These are phyloP conservation scores for Exephanes ischioxanthus DNA, from an alignment of 2,888 invertebrate species.

Conservation along the genomic window DNA sequence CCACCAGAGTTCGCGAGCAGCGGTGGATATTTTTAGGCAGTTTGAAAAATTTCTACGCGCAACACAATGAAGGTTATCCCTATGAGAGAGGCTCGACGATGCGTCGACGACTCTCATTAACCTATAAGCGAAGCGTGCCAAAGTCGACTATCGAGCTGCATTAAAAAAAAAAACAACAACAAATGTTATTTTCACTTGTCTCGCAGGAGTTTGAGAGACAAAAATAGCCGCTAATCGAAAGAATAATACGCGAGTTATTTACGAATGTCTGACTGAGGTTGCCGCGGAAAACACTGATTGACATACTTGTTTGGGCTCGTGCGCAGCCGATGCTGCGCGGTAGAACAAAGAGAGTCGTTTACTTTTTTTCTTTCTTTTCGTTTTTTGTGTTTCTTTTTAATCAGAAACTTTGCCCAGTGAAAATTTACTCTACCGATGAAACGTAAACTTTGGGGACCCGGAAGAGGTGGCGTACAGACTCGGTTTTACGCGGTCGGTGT, in stretches of 20 bases:
- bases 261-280: background rate
- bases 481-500: constrained; percentile 15
- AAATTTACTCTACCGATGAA: background rate
- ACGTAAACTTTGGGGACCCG: constrained; percentile 4
- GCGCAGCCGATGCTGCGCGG: background rate
- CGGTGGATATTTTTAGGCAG: constrained; percentile 18
- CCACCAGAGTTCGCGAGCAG: constrained; percentile 61
- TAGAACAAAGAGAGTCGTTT: constrained; percentile 14
- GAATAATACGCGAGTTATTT: background rate
- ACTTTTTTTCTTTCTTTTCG: background rate
- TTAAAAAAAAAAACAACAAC: background rate
- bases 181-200: background rate
- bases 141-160: background rate
- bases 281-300: constrained; percentile 4
- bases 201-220: background rate
- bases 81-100: background rate
- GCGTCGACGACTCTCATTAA: background rate
- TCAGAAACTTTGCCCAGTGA: background rate
- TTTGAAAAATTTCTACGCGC: constrained; percentile 1
- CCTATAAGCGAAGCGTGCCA: background rate
- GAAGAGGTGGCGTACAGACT: background rate
- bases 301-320: constrained; percentile 3
- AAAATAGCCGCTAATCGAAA: background rate
- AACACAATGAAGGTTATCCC: background rate
- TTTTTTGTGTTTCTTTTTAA: constrained; percentile 5